A percentile compares a stretch with the other conserved stretches of the same genome.
Evolutionary conservation across 1,140 invertebrate genomes (phyloP).

Genomic region (Dysdera silvatica): DNA sequence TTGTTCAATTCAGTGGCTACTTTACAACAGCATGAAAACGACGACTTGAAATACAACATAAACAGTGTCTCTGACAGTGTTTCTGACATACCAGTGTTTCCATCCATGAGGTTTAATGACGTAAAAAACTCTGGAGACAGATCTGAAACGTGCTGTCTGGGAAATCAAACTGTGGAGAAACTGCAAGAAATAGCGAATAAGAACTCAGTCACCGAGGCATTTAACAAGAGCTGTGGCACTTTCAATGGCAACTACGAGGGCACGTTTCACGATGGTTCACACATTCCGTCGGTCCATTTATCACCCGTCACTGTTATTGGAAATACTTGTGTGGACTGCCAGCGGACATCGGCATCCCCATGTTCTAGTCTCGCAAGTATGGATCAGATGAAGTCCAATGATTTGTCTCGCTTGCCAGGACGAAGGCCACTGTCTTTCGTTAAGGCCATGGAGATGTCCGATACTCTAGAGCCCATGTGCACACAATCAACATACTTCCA

Average conservation of each 20-base stretch:
- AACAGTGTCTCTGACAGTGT: too few relatives aligned
- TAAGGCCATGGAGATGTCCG: constrained; percentile 82
- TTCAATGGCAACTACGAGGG: constrained; percentile 28
- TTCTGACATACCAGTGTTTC: not conserved
- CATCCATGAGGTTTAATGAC: not conserved
- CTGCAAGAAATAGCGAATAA: constrained; percentile 22
- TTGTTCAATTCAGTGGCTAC: constrained; percentile 9
- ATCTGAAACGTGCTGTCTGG: constrained; percentile 24
- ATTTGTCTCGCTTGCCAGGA: constrained; percentile 36
- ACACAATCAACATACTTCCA: not conserved
- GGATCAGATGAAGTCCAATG: constrained; percentile 33
- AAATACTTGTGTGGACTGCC: constrained; percentile 23
- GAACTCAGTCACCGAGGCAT: constrained; percentile 18
- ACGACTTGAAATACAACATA: too few relatives aligned
- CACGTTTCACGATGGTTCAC: constrained; percentile 33
- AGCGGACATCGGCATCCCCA: constrained; percentile 10
- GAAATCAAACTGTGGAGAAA: constrained; percentile 27
- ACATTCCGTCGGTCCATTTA: not conserved
- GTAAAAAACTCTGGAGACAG: not conserved
- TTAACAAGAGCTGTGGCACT: constrained; percentile 16
- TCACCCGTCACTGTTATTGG: constrained; percentile 9
- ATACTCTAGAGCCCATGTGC: constrained; percentile 44
- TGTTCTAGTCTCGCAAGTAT: constrained; percentile 19
- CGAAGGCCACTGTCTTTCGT: constrained; percentile 81
- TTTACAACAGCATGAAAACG: constrained; percentile 10